phyloP scores from a whole-genome alignment of 2,888 invertebrate genomes.

The Tenthredo livida region DNA sequence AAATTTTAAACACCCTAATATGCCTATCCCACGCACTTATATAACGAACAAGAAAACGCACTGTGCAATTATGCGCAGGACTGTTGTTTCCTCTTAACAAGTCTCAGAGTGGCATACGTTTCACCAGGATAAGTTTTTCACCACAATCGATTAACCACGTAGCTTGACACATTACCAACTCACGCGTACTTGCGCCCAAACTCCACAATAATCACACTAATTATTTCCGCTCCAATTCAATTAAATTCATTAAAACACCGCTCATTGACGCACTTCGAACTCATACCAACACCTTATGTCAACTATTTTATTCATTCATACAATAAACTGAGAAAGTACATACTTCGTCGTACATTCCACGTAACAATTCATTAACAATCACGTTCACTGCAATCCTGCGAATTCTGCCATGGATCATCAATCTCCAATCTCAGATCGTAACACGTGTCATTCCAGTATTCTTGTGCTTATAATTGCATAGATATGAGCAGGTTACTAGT shows the following conservation, averaged over 20 bases:
- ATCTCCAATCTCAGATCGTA: background rate
- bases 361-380: background rate
- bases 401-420: background rate
- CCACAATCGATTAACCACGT: background rate
- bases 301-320: background rate
- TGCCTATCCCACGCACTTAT: background rate
- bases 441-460: background rate
- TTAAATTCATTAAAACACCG: background rate
- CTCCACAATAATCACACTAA: background rate
- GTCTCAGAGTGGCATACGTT: background rate
- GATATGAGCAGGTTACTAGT: background rate
- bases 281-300: background rate
- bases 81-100: background rate
- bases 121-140: background rate
- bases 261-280: background rate
- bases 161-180: background rate
- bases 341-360: background rate
- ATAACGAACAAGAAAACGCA: background rate
- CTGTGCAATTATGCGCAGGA: background rate
- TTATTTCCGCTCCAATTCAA: conserved; percentile 1
- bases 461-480: background rate
- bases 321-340: background rate
- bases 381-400: background rate
- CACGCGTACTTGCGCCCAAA: conserved; percentile 4
- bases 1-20: no score